Percentiles rank a stretch among this genome's conserved stretches.
Conservation (phyloP, 1,140 invertebrate species). For the Neodiprion lecontei region DNA sequence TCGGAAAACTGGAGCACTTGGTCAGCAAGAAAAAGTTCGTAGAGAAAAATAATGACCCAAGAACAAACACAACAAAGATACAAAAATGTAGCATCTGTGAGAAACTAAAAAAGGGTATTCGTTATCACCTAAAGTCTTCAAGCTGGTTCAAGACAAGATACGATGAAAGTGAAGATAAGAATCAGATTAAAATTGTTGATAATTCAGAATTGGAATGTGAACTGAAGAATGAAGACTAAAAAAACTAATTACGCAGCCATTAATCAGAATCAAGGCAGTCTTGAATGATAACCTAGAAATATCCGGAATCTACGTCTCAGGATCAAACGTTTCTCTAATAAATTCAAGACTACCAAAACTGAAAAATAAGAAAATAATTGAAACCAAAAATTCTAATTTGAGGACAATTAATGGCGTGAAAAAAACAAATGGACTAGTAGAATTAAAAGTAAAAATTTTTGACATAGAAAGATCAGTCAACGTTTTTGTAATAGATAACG, state of each 20-base stretch:
- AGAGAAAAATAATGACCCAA: slow-evolving; percentile 8
- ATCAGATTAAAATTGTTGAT: no score
- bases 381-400: slow-evolving; percentile 28
- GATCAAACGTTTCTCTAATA: slow-evolving; percentile 34
- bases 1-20: slow-evolving; percentile 17
- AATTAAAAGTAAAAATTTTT: slow-evolving; percentile 24
- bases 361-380: slow-evolving; percentile 22
- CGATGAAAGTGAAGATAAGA: no score
- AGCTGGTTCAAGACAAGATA: no score
- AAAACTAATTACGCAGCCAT: slow-evolving; percentile 45
- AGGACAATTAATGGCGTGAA: neutral
- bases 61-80: no score
- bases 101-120: no score
- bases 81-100: no score
- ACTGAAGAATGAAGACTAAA: slow-evolving; percentile 32
- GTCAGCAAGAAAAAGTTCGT: slow-evolving; percentile 11
- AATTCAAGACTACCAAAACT: slow-evolving; percentile 40
- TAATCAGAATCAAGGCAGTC: slow-evolving; percentile 42
- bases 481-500: slow-evolving; percentile 22
- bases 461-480: slow-evolving; percentile 26
- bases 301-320: slow-evolving; percentile 40
- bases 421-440: slow-evolving; percentile 21
- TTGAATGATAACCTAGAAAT: slow-evolving; percentile 39
- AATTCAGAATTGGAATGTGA: neutral
- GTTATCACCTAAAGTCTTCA: no score